Conservation (phyloP, 1,140 invertebrate species). For the Drosophila micromelanica region DNA sequence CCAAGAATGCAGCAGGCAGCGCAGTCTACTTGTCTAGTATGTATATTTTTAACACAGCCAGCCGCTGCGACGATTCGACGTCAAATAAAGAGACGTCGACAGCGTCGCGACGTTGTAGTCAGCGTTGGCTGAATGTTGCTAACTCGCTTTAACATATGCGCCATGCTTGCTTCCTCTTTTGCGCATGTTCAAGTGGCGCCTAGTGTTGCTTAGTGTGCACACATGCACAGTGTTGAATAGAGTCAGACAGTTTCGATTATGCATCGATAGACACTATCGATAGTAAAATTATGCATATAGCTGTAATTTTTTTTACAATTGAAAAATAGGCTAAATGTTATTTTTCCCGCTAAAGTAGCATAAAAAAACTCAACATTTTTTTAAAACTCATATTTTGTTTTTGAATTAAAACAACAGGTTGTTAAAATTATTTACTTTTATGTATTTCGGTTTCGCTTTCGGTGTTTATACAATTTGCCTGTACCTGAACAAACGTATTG, state of each 20-base stretch:
- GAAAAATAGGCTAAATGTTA: neutral
- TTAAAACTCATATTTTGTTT: too few species aligned
- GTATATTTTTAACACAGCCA: conserved; percentile 52
- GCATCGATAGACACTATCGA: neutral
- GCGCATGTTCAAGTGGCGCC: conserved; percentile 38
- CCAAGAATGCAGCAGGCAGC: conserved; percentile 51
- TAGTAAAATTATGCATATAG: neutral
- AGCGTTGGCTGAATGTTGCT: conserved; percentile 47
- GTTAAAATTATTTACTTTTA: conserved; percentile 53
- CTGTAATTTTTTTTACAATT: neutral
- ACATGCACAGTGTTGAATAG: conserved; percentile 5
- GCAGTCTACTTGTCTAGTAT: conserved; percentile 55
- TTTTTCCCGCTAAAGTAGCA: neutral
- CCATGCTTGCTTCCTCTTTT: conserved; percentile 44
- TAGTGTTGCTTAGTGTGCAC: conserved; percentile 5
- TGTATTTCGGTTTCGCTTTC: conserved; percentile 47
- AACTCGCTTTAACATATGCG: conserved; percentile 32
- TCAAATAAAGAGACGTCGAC: conserved; percentile 57
- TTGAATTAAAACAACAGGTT: conserved; percentile 11
- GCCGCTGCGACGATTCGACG: conserved; percentile 49
- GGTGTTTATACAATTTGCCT: conserved; percentile 47
- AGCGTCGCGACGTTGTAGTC: conserved; percentile 52
- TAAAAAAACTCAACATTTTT: too few species aligned
- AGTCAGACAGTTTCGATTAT: neutral
- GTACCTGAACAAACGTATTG: conserved; percentile 40